Evolutionary conservation across 1,140 invertebrate genomes (phyloP).

Genomic region (Melitaea cinxia): DNA sequence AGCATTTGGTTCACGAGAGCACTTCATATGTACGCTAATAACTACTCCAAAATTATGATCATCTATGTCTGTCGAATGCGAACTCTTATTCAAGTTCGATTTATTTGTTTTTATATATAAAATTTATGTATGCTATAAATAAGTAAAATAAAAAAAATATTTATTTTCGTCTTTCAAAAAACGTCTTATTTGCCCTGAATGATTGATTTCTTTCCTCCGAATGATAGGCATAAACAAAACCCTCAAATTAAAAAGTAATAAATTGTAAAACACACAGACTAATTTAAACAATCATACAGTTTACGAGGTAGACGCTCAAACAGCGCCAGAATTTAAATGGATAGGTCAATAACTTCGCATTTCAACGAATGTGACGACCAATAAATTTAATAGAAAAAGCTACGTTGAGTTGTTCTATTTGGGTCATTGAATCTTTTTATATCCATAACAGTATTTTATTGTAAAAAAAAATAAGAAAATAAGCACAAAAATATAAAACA

Average conservation of each 20-base stretch:
- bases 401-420: slow-evolving; percentile 54
- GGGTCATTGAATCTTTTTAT: slow-evolving; percentile 43
- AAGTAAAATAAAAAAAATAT: too few relatives aligned
- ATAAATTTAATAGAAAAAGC: slow-evolving; percentile 51
- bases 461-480: too few relatives aligned
- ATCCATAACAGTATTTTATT: background rate
- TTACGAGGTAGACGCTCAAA: slow-evolving; percentile 4
- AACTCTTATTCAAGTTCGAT: background rate
- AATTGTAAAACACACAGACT: background rate
- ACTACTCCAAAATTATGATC: background rate
- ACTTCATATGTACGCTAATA: background rate
- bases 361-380: slow-evolving; percentile 49
- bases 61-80: background rate
- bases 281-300: slow-evolving; percentile 15
- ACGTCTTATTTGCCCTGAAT: too few relatives aligned
- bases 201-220: background rate
- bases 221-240: background rate
- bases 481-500: too few relatives aligned
- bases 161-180: too few relatives aligned
- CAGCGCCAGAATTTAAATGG: slow-evolving; percentile 9
- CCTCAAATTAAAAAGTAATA: background rate
- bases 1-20: slow-evolving; percentile 19
- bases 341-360: slow-evolving; percentile 57
- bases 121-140: too few relatives aligned
- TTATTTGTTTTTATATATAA: too few relatives aligned